Evolutionary conservation across 2,113 vertebrate genomes (phyloP), one percentile per base, ranked within the genome.

Genomic region (Hassar affinis): DNA sequence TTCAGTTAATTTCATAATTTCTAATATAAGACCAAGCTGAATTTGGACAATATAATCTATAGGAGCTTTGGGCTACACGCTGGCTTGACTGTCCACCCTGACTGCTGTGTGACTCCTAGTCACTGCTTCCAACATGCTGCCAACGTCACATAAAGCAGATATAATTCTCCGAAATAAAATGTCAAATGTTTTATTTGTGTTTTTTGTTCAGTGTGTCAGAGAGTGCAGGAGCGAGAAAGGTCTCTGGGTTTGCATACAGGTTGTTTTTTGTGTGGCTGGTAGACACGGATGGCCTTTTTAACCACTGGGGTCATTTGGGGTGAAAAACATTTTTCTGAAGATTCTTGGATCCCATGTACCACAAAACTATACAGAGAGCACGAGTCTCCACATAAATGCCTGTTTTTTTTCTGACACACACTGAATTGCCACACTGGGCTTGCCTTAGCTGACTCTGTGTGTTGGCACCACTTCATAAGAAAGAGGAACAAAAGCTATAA

Each of bases 91-190:
- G 61, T 81, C 59, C 52, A 56, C 51, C 42, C 71, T 38, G 52
- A 57, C 12, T 22, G 38, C 56, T 82, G 14, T 56, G 59, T 54
- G 52, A 35, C 18, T 30, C 38, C 54, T 78, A 57, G 74, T 15
- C 64, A 51, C 33, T 79, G 62, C 30, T 69, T 56, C 25, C n/a
- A n/a, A n/a, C n/a, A 80, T 83, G 85, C 85, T 38, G 85, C 83
- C 71, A 79, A 38, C 69, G 71, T n/a, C 76, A 86, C 86, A 87
- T 85, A 83, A 82, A 81, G 71, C 45, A 81, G 79, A 87, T 84
- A 75, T 77, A 76, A 91, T 88, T 86, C 33, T 84, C 81, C 83
- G 89, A 74, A 89, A 86, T 90, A 89, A 91, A 91, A 86, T 86
- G 88, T 84, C 45, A 42, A 7, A 1, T 17, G 66, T 17, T 54